phyloP scores from a whole-genome alignment of 2,113 vertebrate genomes.

The Cochlearius cochlearius region DNA sequence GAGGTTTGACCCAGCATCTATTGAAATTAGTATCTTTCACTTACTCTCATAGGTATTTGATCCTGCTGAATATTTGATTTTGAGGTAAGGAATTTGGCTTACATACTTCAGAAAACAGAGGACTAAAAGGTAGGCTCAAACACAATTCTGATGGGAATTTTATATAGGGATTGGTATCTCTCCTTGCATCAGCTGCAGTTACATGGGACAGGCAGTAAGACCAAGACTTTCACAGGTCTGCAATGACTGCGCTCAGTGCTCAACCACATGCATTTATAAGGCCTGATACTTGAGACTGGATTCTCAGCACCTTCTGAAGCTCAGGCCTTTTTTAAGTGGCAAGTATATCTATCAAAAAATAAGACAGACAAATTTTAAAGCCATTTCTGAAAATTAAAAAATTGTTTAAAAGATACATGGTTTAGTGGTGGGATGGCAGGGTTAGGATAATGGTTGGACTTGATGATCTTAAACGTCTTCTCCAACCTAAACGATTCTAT shows the following conservation, averaged over 20 bases:
- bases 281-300: not conserved
- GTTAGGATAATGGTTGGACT: no score
- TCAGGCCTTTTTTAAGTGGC: not conserved
- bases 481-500: no score
- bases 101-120: not conserved
- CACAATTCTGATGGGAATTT: not conserved
- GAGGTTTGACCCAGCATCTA: not conserved
- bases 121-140: not conserved
- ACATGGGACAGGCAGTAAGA: not conserved
- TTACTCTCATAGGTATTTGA: not conserved
- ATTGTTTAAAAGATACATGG: not conserved
- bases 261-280: not conserved
- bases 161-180: not conserved
- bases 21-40: not conserved
- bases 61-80: not conserved
- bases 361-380: not conserved
- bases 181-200: not conserved
- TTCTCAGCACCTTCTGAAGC: not conserved
- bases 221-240: not conserved
- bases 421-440: no score
- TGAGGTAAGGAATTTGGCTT: not conserved
- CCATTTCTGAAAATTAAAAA: not conserved
- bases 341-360: not conserved
- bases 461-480: no score
- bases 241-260: not conserved